Base-by-base conservation (phyloP, 92 coral and sea anemone genomes). In the Palythoa caribaeorum region DNA sequence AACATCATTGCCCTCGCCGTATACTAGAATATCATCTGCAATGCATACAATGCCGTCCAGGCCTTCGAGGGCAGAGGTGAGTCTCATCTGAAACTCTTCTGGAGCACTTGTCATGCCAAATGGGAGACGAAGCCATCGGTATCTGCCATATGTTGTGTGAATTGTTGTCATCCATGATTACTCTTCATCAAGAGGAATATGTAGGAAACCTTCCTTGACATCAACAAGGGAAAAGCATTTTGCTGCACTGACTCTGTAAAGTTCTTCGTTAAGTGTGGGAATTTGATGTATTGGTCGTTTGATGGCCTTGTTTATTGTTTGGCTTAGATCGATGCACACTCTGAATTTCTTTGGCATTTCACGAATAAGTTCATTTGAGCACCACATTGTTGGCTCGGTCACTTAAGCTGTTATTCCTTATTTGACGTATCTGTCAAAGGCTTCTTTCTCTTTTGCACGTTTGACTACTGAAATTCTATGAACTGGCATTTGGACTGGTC, bases 81-180 rank as follows among this genome's bases (percentile, higher is more conserved):
- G 47, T 37, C 92, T 19, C 80, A 28, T 85, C 59, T 90, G 86
- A 52, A 90, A 90, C 65, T 90, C 92, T 36, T 90, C 90, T 62
- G 90, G 90, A 19, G 83, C 92, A 54, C 92, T 90, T 17, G 92
- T 89, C 20, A 92, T 92, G 10, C 90, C 92, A 89, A 89, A 92
- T 9, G 89, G 91, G 40, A 89, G 80, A 52, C 89, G 86, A 12
- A 38, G 73, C 94, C 90, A 92, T 68, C 83, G 79, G 59, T 91
- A 88, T 35, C 84, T 88, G 71, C 71, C 36, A 35, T 65, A 65
- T n/a, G 15, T 62, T n/a, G 15, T 62, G n/a, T n/a, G n/a, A n/a
- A n/a, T n/a, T n/a, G n/a, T n/a, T n/a, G n/a, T n/a, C 28, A 28
- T 28, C 28, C 28, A 28, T 28, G 28, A 28, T 28, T 0, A 28